phyloP scores from a whole-genome alignment of 2,113 vertebrate species.

The Gobiocypris rarus region DNA sequence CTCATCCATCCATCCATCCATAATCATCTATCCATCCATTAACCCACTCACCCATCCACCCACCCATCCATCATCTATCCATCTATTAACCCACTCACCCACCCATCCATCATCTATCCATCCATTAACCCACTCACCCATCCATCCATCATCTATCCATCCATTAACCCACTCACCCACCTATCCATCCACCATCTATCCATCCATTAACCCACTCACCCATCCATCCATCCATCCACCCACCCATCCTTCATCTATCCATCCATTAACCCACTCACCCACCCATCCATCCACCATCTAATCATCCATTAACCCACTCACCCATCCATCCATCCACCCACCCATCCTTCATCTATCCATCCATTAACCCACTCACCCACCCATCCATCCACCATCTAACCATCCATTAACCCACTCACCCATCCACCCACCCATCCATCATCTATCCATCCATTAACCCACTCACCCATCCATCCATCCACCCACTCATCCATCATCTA shows the following conservation, averaged over 20 bases:
- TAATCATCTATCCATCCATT: neutral
- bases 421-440: neutral
- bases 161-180: fast-evolving
- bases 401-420: neutral
- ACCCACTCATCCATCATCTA: too few species aligned
- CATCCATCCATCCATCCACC: neutral
- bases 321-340: neutral
- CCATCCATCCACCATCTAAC: neutral
- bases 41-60: neutral
- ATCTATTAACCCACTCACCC: too few species aligned
- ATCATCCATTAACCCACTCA: fast-evolving
- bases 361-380: too few species aligned
- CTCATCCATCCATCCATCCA: too few species aligned
- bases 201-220: neutral
- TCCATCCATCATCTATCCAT: neutral
- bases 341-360: too few species aligned
- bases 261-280: fast-evolving
- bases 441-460: too few species aligned
- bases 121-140: neutral
- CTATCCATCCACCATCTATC: neutral
- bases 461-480: too few species aligned
- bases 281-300: neutral
- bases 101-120: too few species aligned
- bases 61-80: too few species aligned
- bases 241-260: neutral